Evolutionary conservation across 2,113 vertebrate species (phyloP), one percentile per base, ranked within the genome.

Genomic region (Poeciliopsis retropinna): DNA sequence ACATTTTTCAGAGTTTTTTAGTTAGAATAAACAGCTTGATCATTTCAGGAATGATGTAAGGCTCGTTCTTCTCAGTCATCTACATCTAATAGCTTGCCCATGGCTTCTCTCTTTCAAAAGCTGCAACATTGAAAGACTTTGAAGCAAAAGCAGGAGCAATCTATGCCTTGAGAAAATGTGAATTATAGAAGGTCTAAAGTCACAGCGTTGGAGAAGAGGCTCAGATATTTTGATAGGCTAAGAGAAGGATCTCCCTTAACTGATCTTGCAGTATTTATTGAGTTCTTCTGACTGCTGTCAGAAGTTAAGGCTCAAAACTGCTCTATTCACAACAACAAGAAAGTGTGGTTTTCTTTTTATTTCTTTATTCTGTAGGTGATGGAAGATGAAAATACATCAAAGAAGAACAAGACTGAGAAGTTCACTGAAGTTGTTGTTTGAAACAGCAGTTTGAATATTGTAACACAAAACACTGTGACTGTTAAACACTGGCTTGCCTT

Each of bases 81-180:
- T 78, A 78, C 70, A 72, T 88, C 79, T 90, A 85, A 88, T 78
- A 70, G 82, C 77, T 83, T 73, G 82, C 88, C 85, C 64, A 60
- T 80, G 85, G 92, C 87, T 80, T 31, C 74, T 87, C 47, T 72
- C 60, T 65, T 79, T 69, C 71, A 80, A 89, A 87, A 75, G 75
- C 78, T 75, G 61, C 70, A 61, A 78, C 84, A 88, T 92, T 92
- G 89, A 64, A 89, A 87, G 84, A 85, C 76, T 87, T 85, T 79
- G 39, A 74, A 65, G 85, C 39, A 67, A 60, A 67, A 72, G 71
- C 70, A 77, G 75, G 65, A 69, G 37, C 60, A 29, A 84, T 78
- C 82, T 72, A 47, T 82, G 75, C 77, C 83, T 80, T 72, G 81
- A 87, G 80, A 87, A 92, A 89, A 91, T 83, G 83, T 86, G 80